These are phyloP conservation scores for Thamnophis sirtalis DNA, from an alignment of 2,113 vertebrate species.

Conservation along the genomic window DNA sequence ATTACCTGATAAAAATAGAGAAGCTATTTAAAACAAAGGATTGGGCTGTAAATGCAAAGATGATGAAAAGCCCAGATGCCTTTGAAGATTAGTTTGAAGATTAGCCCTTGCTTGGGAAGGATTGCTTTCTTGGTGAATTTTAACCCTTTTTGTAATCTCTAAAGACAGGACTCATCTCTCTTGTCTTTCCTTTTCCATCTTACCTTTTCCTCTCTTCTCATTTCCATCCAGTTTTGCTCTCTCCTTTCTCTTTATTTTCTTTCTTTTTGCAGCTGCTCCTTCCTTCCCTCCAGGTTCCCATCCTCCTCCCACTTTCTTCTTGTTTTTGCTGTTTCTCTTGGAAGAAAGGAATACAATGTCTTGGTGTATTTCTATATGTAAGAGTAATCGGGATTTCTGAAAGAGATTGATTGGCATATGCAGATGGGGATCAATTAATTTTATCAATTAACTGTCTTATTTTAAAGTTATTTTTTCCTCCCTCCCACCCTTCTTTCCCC, in stretches of 20 bases:
- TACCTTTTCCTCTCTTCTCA: neutral
- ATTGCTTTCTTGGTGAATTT: neutral
- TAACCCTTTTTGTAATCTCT: neutral
- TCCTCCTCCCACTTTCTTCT: neutral
- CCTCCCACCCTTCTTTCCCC: neutral
- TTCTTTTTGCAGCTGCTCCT: neutral
- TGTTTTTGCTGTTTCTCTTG: neutral
- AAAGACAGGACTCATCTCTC: neutral
- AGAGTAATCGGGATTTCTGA: neutral
- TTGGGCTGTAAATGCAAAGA: neutral
- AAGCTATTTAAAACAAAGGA: neutral
- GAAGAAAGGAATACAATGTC: neutral
- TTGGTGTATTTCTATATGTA: neutral
- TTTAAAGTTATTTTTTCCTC: neutral
- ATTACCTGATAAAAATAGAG: neutral
- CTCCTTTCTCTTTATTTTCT: neutral
- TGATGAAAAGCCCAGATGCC: neutral
- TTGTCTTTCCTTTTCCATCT: neutral
- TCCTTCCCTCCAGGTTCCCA: neutral
- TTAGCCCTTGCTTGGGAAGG: neutral
- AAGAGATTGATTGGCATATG: neutral
- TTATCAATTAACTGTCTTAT: neutral
- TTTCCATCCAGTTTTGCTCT: neutral
- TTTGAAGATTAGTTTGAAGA: neutral
- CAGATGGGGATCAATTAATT: neutral